Evolutionary conservation across 2,888 invertebrate genomes (phyloP).

Genomic region (Neoaliturus tenellus): DNA sequence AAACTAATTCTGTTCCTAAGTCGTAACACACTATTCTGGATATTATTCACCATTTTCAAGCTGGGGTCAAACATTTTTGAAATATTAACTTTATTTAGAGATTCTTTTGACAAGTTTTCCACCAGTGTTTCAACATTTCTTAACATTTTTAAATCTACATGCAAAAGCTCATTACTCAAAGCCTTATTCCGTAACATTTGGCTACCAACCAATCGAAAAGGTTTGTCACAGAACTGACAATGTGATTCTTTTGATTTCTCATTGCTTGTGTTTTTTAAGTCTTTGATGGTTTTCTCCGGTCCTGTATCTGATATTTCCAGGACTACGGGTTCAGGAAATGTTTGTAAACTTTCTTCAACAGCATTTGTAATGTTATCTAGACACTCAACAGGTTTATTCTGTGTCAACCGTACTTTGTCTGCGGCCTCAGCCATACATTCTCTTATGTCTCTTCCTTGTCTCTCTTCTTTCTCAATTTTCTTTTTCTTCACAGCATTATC

Average conservation of each 20-base stretch:
- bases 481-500: slow-evolving; percentile 64
- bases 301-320: background rate
- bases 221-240: background rate
- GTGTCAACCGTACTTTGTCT: slow-evolving; percentile 51
- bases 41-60: background rate
- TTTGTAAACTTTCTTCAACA: background rate
- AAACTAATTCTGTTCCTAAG: background rate
- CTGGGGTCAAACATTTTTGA: background rate
- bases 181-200: background rate
- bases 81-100: slow-evolving; percentile 1
- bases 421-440: slow-evolving; percentile 60
- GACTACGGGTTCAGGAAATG: background rate
- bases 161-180: background rate
- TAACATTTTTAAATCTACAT: background rate
- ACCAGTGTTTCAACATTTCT: background rate
- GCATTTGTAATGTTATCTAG: background rate
- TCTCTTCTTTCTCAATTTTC: slow-evolving; percentile 50
- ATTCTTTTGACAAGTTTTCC: slow-evolving; percentile 3
- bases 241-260: background rate
- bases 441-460: slow-evolving; percentile 63
- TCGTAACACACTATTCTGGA: background rate
- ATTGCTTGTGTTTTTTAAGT: background rate
- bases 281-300: background rate
- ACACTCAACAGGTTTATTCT: background rate
- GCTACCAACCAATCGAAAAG: background rate